A percentile compares a stretch with the other conserved stretches of the same genome.
Conservation (phyloP, 2,888 invertebrate species). For the Agonopterix alstromeriana region DNA sequence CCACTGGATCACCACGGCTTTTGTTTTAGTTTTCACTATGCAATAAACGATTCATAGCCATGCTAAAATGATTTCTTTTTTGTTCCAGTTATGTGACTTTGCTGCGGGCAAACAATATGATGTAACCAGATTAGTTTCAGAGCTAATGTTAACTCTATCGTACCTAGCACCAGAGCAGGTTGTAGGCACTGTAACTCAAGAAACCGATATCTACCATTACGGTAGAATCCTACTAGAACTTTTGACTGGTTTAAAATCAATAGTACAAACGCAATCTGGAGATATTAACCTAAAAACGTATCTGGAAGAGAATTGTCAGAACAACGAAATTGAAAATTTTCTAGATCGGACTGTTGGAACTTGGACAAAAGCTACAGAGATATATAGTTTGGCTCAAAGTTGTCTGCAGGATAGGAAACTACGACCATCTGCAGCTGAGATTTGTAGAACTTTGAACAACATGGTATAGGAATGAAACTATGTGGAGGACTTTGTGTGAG, state of each 20-base stretch:
- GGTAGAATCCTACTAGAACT: constrained; percentile 86
- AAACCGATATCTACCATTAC: constrained; percentile 86
- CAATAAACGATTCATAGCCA: not conserved
- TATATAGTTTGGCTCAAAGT: constrained; percentile 72
- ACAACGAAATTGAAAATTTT: constrained; percentile 67
- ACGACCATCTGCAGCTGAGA: constrained; percentile 77
- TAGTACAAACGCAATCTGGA: constrained; percentile 70
- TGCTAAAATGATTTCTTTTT: constrained; percentile 9
- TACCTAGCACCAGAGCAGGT: constrained; percentile 88
- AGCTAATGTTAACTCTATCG: constrained; percentile 80
- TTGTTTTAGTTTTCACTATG: not conserved
- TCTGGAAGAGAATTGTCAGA: constrained; percentile 68
- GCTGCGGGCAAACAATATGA: constrained; percentile 80
- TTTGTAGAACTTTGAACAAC: constrained; percentile 46
- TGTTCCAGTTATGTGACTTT: constrained; percentile 83
- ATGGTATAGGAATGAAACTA: too few species aligned
- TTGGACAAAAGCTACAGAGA: constrained; percentile 68
- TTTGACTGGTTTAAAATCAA: constrained; percentile 81
- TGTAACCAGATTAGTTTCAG: constrained; percentile 63
- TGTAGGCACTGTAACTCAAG: constrained; percentile 82
- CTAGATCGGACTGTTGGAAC: constrained; percentile 66
- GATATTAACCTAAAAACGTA: constrained; percentile 61
- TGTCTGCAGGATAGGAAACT: constrained; percentile 76
- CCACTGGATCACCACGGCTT: too few species aligned
- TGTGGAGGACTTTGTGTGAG: too few species aligned